Conservation (phyloP, 2,888 invertebrate genomes). For the Stenodera caucasica region DNA sequence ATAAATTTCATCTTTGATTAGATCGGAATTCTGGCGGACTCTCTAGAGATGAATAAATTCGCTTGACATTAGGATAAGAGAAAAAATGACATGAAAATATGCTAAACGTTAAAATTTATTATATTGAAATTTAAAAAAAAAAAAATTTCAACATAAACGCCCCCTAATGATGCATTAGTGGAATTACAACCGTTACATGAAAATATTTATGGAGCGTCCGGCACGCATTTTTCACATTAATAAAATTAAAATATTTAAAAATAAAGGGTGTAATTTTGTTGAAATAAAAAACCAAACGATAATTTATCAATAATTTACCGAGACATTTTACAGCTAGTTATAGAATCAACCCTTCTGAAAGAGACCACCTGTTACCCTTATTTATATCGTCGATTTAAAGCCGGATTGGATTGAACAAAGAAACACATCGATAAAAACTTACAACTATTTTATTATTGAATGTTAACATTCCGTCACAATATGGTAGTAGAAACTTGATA, state of each 20-base stretch:
- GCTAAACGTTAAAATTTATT: too few relatives aligned
- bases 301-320: background rate
- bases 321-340: background rate
- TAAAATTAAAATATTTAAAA: conserved; percentile 1
- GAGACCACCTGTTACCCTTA: conserved; percentile 37
- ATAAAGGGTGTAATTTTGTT: background rate
- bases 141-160: background rate
- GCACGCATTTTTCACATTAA: conserved; percentile 8
- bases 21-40: too few relatives aligned
- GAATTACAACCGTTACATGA: conserved; percentile 8
- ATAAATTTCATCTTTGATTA: too few relatives aligned
- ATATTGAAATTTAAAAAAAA: too few relatives aligned
- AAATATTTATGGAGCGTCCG: background rate
- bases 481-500: background rate
- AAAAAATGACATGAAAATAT: too few relatives aligned
- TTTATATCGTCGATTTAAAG: conserved; percentile 20
- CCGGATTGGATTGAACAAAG: conserved; percentile 7
- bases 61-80: too few relatives aligned
- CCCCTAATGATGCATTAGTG: conserved; percentile 10
- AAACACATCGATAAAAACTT: conserved; percentile 19
- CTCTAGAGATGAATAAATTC: too few relatives aligned
- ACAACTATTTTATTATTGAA: conserved; percentile 10
- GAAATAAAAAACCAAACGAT: background rate
- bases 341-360: conserved; percentile 4
- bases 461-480: background rate